Evolutionary conservation across 1,140 invertebrate genomes (phyloP).

Genomic region (Camponotus vicinus): DNA sequence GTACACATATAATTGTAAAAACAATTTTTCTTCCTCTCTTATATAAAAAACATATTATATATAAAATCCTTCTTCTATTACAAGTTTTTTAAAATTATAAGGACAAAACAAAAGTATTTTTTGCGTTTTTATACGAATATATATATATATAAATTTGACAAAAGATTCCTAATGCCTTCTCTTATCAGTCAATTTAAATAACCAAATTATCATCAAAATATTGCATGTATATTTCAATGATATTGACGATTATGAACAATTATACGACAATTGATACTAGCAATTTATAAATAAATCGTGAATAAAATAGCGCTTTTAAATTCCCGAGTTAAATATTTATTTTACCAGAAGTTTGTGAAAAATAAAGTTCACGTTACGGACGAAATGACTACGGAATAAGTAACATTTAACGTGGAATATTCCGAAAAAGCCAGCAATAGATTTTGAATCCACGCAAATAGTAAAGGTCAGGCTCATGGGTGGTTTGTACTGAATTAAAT

Average conservation of each 20-base stretch:
- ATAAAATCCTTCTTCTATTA: no score
- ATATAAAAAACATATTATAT: no score
- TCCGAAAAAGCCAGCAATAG: background rate
- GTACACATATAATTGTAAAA: no score
- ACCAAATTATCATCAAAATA: background rate
- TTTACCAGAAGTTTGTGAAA: background rate
- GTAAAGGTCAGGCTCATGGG: background rate
- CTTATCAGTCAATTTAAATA: no score
- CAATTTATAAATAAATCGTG: background rate
- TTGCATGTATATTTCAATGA: background rate
- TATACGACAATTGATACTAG: background rate
- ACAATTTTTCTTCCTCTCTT: no score
- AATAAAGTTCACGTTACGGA: background rate
- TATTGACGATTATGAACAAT: background rate
- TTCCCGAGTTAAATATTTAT: constrained; percentile 2
- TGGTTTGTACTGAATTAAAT: no score
- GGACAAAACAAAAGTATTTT: background rate
- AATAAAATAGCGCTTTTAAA: background rate
- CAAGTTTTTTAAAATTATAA: no score
- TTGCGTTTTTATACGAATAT: background rate
- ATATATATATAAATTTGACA: background rate
- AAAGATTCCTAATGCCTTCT: background rate
- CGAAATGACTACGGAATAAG: background rate
- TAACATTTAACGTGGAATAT: background rate
- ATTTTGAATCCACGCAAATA: background rate